Conservation (phyloP, 2,797 vertebrate species). For the Mustela erminea region DNA sequence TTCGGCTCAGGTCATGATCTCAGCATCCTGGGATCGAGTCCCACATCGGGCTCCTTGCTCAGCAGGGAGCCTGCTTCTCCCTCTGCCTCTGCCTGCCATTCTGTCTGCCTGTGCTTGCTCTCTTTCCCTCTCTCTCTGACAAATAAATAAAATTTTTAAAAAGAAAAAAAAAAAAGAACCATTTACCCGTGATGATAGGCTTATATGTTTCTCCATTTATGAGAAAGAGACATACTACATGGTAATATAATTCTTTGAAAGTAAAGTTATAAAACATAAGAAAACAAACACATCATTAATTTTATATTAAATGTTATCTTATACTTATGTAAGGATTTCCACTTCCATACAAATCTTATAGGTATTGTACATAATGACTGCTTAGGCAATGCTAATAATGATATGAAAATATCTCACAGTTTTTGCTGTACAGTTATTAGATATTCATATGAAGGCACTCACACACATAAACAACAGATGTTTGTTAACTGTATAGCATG, state of each 20-base stretch:
- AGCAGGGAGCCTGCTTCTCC: too few relatives aligned
- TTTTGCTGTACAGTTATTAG: not conserved
- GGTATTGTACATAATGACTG: not conserved
- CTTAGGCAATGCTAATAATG: not conserved
- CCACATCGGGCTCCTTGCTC: too few relatives aligned
- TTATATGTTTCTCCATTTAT: not conserved
- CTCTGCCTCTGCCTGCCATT: too few relatives aligned
- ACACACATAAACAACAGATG: not conserved
- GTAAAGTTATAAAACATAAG: not conserved
- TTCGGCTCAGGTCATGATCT: too few relatives aligned
- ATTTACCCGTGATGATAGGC: not conserved
- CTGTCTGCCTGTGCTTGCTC: too few relatives aligned
- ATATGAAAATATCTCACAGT: not conserved
- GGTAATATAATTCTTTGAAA: not conserved
- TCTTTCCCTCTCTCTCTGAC: too few relatives aligned
- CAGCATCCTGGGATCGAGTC: too few relatives aligned
- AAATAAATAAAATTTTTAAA: too few relatives aligned
- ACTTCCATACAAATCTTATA: not conserved
- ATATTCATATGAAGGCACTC: not conserved
- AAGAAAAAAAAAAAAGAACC: not conserved
- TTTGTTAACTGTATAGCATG: not conserved
- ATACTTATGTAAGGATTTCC: not conserved
- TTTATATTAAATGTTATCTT: not conserved
- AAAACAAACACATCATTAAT: not conserved
- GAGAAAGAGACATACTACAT: not conserved